phyloP scores from a whole-genome alignment of 2,113 vertebrate genomes.

The Manacus vitellinus region DNA sequence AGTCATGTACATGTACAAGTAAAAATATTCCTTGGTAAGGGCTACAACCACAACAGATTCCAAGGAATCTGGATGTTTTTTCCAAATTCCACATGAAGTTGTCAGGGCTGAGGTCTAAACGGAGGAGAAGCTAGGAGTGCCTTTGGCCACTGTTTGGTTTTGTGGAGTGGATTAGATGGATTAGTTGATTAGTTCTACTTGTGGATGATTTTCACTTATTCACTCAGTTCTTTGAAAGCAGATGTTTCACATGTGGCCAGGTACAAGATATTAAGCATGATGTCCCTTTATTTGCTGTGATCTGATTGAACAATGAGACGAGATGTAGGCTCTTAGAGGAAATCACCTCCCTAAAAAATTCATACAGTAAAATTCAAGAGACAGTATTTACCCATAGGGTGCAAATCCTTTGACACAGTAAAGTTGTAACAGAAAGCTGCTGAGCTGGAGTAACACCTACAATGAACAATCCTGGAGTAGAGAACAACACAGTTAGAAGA shows the following conservation, averaged over 20 bases:
- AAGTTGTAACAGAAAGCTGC: neutral
- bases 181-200: neutral
- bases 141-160: neutral
- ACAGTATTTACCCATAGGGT: neutral
- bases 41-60: neutral
- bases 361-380: neutral
- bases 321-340: neutral
- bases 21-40: neutral
- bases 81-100: neutral
- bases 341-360: neutral
- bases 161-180: neutral
- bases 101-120: neutral
- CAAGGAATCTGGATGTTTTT: neutral
- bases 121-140: neutral
- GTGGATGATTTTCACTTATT: neutral
- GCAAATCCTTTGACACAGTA: neutral
- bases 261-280: neutral
- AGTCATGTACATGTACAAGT: neutral
- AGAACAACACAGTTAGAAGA: neutral
- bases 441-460: neutral
- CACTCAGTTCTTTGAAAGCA: neutral
- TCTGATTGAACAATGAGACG: neutral
- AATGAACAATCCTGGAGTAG: neutral
- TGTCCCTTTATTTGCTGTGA: neutral
- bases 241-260: neutral